phyloP scores from a whole-genome alignment of 2,888 invertebrate genomes.

The Epinotia ramella region DNA sequence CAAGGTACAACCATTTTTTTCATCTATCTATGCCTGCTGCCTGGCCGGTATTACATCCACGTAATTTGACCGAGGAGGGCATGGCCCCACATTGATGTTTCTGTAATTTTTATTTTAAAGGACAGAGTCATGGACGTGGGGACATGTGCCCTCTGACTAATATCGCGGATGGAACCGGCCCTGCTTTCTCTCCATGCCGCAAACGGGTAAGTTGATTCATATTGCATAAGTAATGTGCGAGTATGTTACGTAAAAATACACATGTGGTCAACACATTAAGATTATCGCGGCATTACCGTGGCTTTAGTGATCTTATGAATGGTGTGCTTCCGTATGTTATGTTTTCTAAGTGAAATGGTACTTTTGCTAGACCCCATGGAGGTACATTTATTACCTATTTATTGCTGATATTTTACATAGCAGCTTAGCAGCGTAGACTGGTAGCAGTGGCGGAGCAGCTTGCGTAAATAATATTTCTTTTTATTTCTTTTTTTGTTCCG shows the following conservation, averaged over 20 bases:
- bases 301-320: background rate
- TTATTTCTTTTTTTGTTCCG: too few relatives aligned
- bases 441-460: too few relatives aligned
- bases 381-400: too few relatives aligned
- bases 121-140: background rate
- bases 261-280: slow-evolving; percentile 15
- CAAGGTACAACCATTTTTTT: too few relatives aligned
- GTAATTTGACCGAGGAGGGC: background rate
- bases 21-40: too few relatives aligned
- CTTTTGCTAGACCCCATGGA: too few relatives aligned
- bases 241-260: slow-evolving; percentile 24
- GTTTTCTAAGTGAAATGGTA: background rate
- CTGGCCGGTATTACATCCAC: background rate
- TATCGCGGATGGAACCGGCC: background rate
- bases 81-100: background rate
- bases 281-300: background rate
- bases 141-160: background rate
- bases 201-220: slow-evolving; percentile 18
- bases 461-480: too few relatives aligned
- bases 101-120: background rate
- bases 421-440: too few relatives aligned
- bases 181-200: slow-evolving; percentile 27
- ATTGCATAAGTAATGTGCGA: slow-evolving; percentile 14
- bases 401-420: too few relatives aligned
- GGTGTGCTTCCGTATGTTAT: slow-evolving; percentile 11